A percentile compares a stretch with the other conserved stretches of the same genome.
phyloP scores from a whole-genome alignment of 2,888 invertebrate species.

The Rapana venosa region DNA sequence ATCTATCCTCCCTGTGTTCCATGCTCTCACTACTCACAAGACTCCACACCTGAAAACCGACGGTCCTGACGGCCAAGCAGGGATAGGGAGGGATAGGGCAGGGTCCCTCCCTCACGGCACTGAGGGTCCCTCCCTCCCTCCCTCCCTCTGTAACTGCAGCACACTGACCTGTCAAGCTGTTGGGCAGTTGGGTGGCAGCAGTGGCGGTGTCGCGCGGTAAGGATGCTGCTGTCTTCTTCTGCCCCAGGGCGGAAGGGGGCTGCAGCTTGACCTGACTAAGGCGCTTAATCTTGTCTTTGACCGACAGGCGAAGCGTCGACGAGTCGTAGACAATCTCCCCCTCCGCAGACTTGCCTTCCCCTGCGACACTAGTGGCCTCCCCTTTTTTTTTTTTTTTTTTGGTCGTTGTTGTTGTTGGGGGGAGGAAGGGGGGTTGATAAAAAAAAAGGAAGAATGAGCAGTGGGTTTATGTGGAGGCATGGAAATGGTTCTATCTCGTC shows the following conservation, averaged over 20 bases:
- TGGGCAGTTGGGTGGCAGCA: constrained; percentile 39
- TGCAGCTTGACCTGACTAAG: constrained; percentile 50
- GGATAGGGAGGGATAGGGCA: no score
- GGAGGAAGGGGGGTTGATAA: not conserved
- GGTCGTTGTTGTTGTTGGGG: not conserved
- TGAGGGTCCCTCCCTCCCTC: not conserved
- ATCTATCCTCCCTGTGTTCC: not conserved
- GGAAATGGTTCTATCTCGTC: not conserved
- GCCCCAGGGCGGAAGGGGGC: constrained; percentile 17
- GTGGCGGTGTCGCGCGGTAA: constrained; percentile 45
- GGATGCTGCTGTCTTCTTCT: constrained; percentile 47
- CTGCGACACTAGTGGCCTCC: constrained; percentile 13
- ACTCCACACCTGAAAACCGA: not conserved
- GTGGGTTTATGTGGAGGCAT: not conserved
- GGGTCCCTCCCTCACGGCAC: not conserved
- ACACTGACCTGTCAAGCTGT: constrained; percentile 42
- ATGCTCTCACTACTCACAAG: not conserved
- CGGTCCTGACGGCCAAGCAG: not conserved
- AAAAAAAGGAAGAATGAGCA: not conserved
- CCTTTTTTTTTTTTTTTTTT: constrained; percentile 12
- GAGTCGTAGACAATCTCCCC: constrained; percentile 67
- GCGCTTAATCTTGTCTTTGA: constrained; percentile 62
- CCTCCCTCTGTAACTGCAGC: not conserved
- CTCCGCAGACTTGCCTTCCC: constrained; percentile 43
- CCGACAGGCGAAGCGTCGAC: constrained; percentile 61